Base-by-base conservation (phyloP, 2,113 vertebrate genomes). In the Malurus elegans region DNA sequence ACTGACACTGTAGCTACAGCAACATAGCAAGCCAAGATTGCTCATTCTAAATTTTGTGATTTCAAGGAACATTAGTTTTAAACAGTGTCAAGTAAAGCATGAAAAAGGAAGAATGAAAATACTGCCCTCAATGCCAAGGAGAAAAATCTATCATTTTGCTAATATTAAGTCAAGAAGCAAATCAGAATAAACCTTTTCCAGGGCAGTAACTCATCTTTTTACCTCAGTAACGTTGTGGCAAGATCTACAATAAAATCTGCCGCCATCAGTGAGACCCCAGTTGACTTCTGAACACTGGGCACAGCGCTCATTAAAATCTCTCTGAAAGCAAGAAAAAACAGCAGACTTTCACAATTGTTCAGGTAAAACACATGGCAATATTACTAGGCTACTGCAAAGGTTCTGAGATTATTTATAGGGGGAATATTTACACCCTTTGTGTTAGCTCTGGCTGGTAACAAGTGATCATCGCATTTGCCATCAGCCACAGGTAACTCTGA, bases 221-320 rank as follows among this genome's bases (percentile, higher is more conserved):
- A 99, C 99, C 96, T 99, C 99, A 75, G 98, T 99, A 72, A 99
- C 98, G 47, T 98, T 99, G 97, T 99, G 99, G 45, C 99, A 99
- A 90, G 98, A 98, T 70, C 93, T 98, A 85, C 99, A 99, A 82
- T 98, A 99, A 96, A 98, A 99, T 40, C 97, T 97, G 56, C 98
- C 98, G 95, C 98, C 99, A 4, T 99, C 99, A 8, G 99, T 98
- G 47, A 99, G 65, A 7, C 98, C 99, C 99, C 99, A 99, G 53
- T 98, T 96, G 66, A 99, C 98, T 5, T 97, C 98, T 1, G 97
- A 97, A 51, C 99, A 99, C n/a, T 98, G 98, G 5, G 79, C 91
- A 57, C 99, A 99, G 18, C 98, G 97, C 50, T 98, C 98, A 26
- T 75, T 96, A 97, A 98, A 99, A 26, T 97, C 98, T 15, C 93